Base-by-base conservation (phyloP, 2,113 vertebrate genomes). In the Takifugu bimaculatus region DNA sequence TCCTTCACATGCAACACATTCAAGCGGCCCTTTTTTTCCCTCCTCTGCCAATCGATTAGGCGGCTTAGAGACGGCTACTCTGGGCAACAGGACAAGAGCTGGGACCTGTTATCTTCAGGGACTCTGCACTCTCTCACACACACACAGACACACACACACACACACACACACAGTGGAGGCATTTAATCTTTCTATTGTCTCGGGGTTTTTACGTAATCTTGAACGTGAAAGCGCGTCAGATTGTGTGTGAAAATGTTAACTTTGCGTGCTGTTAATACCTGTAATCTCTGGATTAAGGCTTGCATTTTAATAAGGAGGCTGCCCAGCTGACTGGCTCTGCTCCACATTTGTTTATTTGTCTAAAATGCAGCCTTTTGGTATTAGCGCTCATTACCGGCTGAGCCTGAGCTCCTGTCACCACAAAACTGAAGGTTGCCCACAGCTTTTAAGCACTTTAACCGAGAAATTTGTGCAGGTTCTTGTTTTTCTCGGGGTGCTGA, bases 1-100 rank as follows among this genome's bases (percentile, higher is more conserved):
- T 91, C 88, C 88, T 86, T 89, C 90, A 88, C 88, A 89, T 86
- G 86, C 88, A 89, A 89, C 89, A 89, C 91, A 90, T 90, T 91
- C 89, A 87, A 90, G 86, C 81, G 13, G 68, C 76, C 68, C 77
- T 77, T 10, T 39, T 83, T 88, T 88, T 89, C 85, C 82, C 86
- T 88, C 83, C 82, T 85, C 83, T 50, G 57, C 82, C 88, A 74
- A 90, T 91, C 87, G 88, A 92, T 91, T 89, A 88, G 74, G 75
- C 80, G 88, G 88, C 85, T 88, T 88, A 87, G 84, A 86, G 87
- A 80, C 70, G 65, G 65, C 53, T 84, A 66, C 81, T 85, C 79
- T 61, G 78, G 79, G 77, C 75, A 81, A 72, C 74, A 70, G 53
- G 75, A 69, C 60, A 4, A 72, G 75, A 84, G 84, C 81, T 83